phyloP scores from a whole-genome alignment of 2,888 invertebrate genomes.

The Apamea anceps region DNA sequence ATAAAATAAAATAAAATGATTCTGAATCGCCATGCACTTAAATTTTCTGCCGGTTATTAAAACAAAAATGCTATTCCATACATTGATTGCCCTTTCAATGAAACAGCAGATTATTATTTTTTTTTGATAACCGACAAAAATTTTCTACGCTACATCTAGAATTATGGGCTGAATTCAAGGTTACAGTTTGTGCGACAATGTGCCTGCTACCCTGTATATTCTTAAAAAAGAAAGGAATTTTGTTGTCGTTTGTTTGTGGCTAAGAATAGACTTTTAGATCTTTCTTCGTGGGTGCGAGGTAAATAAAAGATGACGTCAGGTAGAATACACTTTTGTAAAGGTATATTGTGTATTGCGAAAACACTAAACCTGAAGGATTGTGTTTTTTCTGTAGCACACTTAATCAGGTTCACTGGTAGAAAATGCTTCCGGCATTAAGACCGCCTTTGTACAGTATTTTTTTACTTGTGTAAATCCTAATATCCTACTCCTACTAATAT shows the following conservation, averaged over 20 bases:
- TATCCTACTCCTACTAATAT: no score
- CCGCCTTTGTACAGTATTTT: background rate
- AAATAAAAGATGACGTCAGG: constrained; percentile 13
- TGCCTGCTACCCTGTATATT: background rate
- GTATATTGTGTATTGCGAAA: constrained; percentile 10
- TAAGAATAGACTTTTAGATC: constrained; percentile 22
- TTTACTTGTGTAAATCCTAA: no score
- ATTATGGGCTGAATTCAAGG: no score
- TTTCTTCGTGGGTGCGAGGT: background rate
- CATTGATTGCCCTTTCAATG: no score
- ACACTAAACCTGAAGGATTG: background rate
- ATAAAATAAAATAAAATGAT: no score
- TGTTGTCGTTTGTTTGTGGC: constrained; percentile 17
- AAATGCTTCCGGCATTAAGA: background rate
- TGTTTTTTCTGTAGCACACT: background rate
- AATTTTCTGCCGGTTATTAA: no score
- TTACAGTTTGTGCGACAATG: no score
- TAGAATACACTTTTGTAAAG: background rate
- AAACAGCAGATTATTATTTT: no score
- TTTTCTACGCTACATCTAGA: no score
- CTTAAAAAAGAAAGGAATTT: background rate
- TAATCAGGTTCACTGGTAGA: background rate
- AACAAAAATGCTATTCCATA: no score
- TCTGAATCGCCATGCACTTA: background rate
- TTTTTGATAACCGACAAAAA: no score